phyloP scores from a whole-genome alignment of 1,140 invertebrate genomes.

The Philopotamus ludificatus region DNA sequence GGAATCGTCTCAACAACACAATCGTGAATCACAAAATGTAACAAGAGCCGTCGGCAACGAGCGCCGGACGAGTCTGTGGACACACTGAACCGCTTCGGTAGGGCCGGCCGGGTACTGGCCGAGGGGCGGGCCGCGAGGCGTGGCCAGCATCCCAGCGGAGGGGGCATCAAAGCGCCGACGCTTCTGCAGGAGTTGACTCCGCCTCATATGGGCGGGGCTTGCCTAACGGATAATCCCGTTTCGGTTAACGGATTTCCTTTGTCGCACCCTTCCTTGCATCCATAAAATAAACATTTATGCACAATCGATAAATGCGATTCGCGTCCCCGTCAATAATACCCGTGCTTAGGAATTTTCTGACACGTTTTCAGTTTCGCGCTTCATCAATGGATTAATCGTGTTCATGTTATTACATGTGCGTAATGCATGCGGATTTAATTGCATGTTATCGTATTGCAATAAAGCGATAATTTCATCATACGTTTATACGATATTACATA shows the following conservation, averaged over 20 bases:
- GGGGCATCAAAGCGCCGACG: constrained; percentile 51
- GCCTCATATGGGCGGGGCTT: constrained; percentile 6
- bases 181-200: not conserved
- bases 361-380: too few species aligned
- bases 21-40: not conserved
- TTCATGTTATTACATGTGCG: too few species aligned
- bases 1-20: not conserved
- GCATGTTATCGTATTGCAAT: too few species aligned
- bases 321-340: too few species aligned
- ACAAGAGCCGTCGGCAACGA: constrained; percentile 14
- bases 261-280: not conserved
- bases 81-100: constrained; percentile 48
- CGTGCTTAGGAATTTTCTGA: too few species aligned
- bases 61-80: constrained; percentile 46
- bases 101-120: constrained; percentile 50
- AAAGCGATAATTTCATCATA: too few species aligned
- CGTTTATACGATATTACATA: too few species aligned
- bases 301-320: not conserved
- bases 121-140: constrained; percentile 45
- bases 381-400: too few species aligned
- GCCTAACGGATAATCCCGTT: not conserved
- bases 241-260: not conserved
- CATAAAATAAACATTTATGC: not conserved
- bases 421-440: too few species aligned
- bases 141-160: constrained; percentile 41